Evolutionary conservation across 2,113 vertebrate species (phyloP), one percentile per base, ranked within the genome.

Genomic region (Aepyceros melampus): DNA sequence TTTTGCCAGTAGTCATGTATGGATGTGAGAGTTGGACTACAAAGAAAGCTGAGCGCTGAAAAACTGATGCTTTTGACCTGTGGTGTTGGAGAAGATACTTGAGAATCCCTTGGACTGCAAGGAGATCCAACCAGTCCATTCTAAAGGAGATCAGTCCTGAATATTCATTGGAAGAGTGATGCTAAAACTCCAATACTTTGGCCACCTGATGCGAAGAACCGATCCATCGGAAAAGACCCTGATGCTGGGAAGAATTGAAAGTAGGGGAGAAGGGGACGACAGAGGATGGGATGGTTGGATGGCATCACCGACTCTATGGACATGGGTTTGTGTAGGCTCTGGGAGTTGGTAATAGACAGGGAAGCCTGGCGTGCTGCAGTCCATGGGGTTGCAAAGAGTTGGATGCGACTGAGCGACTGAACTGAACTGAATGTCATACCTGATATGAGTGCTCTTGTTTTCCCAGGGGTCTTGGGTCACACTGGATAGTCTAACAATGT

Each of bases 341-440:
- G 31, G 31, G 7, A n/a, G 62, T 64, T 64, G 62, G 14, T 64
- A 15, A 17, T 64, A 4, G 60, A 33, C 31, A 33, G 62, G 62
- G 62, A 64, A 64, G 14, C 15, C 31, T 64, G 31, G 62, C 14
- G 14, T 64, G 62, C 31, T 64, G 62, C 62, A 64, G 31, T 17
- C 31, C 62, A 64, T 64, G 62, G 14, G 60, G 29, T 8, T 31
- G 31, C 31, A 33, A 33, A 33, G 31, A 64, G 60, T 7, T 7
- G 27, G 58, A 62, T 0, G 3, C 0, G 7, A n/a, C 15, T n/a
- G 62, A 64, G 33, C 0, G 1, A 64, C 33, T 64, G 33, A 67
- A 64, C 60, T 62, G 58, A 60, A 60, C n/a, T 40, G n/a, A 29
- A 71, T 31, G 21, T 19, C 19, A 2, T 13, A 23, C 1, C 29